phyloP scores from a whole-genome alignment of 2,888 invertebrate genomes.

The Xanthia togata region DNA sequence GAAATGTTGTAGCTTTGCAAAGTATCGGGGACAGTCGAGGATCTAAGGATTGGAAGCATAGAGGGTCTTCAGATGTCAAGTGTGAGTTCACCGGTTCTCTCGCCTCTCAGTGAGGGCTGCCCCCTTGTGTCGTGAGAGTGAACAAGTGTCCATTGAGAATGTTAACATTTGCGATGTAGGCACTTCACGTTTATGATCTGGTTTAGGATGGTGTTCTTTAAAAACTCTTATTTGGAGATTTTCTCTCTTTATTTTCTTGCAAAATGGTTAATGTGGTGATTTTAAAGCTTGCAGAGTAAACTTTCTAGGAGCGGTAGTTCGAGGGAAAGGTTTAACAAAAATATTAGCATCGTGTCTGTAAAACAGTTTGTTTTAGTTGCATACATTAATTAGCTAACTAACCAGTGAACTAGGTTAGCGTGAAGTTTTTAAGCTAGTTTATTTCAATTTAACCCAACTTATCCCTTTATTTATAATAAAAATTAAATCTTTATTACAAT shows the following conservation, averaged over 20 bases:
- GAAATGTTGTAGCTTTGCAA: slow-evolving; percentile 42
- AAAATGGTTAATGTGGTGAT: not conserved
- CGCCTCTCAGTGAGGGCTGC: slow-evolving; percentile 42
- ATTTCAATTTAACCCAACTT: not conserved
- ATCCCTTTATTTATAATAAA: not conserved
- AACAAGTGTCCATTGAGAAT: slow-evolving; percentile 68
- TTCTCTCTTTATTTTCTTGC: not conserved
- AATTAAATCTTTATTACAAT: not conserved
- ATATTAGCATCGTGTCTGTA: slow-evolving; percentile 7
- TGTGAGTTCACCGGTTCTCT: slow-evolving; percentile 53
- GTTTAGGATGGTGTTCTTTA: slow-evolving; percentile 37
- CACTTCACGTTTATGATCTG: slow-evolving; percentile 58
- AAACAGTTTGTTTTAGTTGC: slow-evolving; percentile 20
- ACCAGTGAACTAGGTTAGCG: slow-evolving; percentile 10
- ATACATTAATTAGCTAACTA: slow-evolving; percentile 2
- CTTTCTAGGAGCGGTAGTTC: not conserved
- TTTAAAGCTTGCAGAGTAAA: slow-evolving; percentile 1
- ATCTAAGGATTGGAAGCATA: slow-evolving; percentile 42
- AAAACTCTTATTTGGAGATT: slow-evolving; percentile 18
- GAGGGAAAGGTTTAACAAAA: not conserved
- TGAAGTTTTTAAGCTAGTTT: not conserved
- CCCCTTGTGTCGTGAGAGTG: slow-evolving; percentile 64
- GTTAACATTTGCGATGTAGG: slow-evolving; percentile 66
- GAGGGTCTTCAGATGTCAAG: slow-evolving; percentile 56
- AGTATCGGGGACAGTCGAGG: slow-evolving; percentile 61